Base-by-base conservation (phyloP, 2,797 vertebrate genomes). In the Acipenser transmontanus region DNA sequence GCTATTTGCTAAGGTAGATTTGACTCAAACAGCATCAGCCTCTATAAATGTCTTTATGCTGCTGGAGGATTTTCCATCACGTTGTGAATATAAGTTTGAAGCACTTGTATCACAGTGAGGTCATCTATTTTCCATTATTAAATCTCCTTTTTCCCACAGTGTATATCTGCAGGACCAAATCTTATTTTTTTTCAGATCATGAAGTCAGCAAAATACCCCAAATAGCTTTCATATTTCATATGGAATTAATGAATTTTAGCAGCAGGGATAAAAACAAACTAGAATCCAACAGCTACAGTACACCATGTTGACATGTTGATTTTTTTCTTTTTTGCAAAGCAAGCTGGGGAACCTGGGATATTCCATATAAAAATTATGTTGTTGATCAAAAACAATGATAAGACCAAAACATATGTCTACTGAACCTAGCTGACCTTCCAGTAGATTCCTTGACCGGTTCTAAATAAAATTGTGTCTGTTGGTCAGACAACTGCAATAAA, bases 151-250 rank as follows among this genome's bases (percentile, higher is more conserved):
- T 66, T 72, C 67, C 57, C 66, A 64, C 72, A 62, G 73, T 69
- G 73, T 70, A 70, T 75, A 76, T 76, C 77, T 70, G 73, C 63
- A 69, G 68, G 63, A 76, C 72, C 70, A 63, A 67, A 74, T 34
- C 34, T 67, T 71, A 68, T 78, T 74, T 69, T 76, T 79, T 77
- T 69, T 66, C 71, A 82, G 84, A 82, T 80, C 74, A 74, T 81
- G 74, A 83, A 83, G 81, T 83, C 81, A 85, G 81, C 78, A 85
- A 63, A 82, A 72, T 1, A 52, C 67, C 69, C 60, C 68, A 85
- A 83, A 86, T 75, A 75, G 73, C 75, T 76, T 84, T 80, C 77
- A 78, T 85, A 81, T 84, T 87, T 87, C 82, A n/a, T 12, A 57
- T 57, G 11, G 7, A 6, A 57, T 7, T 7, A 57, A 57, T 57